These are phyloP conservation scores for Rhinogobius similis DNA, from an alignment of 2,113 vertebrate species.

Conservation along the genomic window DNA sequence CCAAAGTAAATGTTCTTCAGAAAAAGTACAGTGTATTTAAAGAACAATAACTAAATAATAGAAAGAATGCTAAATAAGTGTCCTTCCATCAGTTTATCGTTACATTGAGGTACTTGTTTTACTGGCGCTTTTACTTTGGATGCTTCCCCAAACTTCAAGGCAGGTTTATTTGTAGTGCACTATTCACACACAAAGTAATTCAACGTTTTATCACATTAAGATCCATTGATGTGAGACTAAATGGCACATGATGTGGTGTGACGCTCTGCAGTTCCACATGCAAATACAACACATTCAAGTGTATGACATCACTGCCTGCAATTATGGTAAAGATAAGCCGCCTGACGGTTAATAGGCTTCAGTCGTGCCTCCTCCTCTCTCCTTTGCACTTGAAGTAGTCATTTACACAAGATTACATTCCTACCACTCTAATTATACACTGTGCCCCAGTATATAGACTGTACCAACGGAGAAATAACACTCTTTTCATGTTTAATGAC, in stretches of 20 bases:
- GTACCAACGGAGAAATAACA: background rate
- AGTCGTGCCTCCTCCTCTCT: background rate
- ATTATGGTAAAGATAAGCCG: background rate
- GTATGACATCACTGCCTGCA: background rate
- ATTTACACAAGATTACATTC: conserved; percentile 2
- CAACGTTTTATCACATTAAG: too few relatives aligned
- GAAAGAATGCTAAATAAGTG: too few relatives aligned
- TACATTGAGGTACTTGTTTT: too few relatives aligned
- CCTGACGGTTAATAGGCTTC: background rate
- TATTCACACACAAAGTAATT: too few relatives aligned
- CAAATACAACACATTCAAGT: background rate
- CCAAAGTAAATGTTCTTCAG: too few relatives aligned
- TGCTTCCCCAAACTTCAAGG: too few relatives aligned
- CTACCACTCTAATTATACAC: background rate
- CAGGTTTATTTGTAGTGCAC: too few relatives aligned
- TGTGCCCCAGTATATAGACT: background rate
- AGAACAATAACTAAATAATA: too few relatives aligned
- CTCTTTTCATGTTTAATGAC: background rate
- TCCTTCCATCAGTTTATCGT: too few relatives aligned
- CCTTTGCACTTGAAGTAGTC: background rate
- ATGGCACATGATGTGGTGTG: background rate
- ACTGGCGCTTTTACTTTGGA: too few relatives aligned
- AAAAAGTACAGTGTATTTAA: too few relatives aligned
- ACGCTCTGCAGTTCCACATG: background rate
- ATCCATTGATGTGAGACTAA: background rate